A percentile compares a stretch with the other conserved stretches of the same genome.
phyloP scores from a whole-genome alignment of 2,797 vertebrate genomes.

The Carapus acus region DNA sequence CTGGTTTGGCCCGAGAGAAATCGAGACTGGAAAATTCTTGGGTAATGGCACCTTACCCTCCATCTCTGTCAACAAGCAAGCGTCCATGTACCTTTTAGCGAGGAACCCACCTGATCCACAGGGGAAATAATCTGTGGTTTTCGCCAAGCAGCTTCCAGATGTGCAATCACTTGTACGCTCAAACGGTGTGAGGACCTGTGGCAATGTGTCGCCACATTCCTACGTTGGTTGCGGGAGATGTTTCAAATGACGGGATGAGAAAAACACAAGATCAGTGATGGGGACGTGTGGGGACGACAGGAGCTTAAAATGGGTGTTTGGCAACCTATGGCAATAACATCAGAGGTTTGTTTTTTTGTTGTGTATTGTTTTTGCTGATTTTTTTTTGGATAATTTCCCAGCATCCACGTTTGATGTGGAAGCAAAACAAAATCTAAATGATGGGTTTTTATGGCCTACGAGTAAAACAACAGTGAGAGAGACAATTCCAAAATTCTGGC shows the following conservation, averaged over 20 bases:
- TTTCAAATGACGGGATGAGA: conserved; percentile 2
- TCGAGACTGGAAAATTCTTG: conserved; percentile 19
- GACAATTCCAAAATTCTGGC: conserved; percentile 57
- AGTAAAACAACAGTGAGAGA: conserved; percentile 64
- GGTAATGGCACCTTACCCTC: conserved; percentile 21
- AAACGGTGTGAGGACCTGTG: conserved; percentile 13
- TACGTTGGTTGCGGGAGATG: conserved; percentile 14
- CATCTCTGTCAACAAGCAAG: background rate
- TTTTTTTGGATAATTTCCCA: conserved; percentile 24
- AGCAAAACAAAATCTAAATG: conserved; percentile 54
- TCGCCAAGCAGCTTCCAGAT: conserved; percentile 19
- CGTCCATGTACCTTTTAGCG: conserved; percentile 19
- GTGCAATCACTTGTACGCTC: conserved; percentile 18
- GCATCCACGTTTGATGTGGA: conserved; percentile 41
- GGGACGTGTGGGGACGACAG: background rate
- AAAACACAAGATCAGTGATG: background rate
- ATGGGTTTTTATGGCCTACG: conserved; percentile 48
- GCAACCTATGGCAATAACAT: conserved; percentile 33
- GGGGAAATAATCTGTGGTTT: conserved; percentile 7
- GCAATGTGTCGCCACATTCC: conserved; percentile 6
- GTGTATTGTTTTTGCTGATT: conserved; percentile 31
- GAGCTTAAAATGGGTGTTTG: conserved; percentile 6
- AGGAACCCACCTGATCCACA: conserved; percentile 26
- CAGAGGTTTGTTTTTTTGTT: conserved; percentile 26
- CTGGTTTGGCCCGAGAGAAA: conserved; percentile 21